Conservation (phyloP, 2,888 invertebrate species). For the Stenoptilia bipunctidactyla region DNA sequence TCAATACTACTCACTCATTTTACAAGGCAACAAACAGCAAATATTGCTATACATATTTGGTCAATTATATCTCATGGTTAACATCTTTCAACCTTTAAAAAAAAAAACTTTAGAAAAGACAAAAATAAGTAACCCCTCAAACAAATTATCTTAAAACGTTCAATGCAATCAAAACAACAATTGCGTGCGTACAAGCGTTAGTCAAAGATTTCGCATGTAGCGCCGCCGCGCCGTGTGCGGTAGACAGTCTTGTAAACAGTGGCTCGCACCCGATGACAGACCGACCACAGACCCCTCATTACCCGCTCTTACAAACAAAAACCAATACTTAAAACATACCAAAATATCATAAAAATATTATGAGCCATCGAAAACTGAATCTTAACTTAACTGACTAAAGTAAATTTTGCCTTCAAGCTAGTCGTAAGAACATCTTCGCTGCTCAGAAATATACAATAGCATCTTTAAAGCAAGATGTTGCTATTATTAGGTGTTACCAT, state of each 20-base stretch:
- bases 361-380: constrained; percentile 21
- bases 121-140: no score
- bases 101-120: no score
- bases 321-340: constrained; percentile 32
- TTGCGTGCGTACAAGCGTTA: no score
- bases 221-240: background rate
- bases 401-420: constrained; percentile 12
- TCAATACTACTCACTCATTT: no score
- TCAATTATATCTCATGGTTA: no score
- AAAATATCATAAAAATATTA: constrained; percentile 45
- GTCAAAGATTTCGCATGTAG: no score
- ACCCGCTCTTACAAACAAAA: constrained; percentile 47
- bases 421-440: constrained; percentile 23
- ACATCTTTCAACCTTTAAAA: no score
- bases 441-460: constrained; percentile 45
- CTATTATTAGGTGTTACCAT: constrained; percentile 67
- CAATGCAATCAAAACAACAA: no score
- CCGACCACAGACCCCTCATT: constrained; percentile 51
- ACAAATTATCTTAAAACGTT: no score
- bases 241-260: constrained; percentile 33
- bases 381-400: constrained; percentile 17
- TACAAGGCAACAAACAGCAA: no score
- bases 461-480: constrained; percentile 54
- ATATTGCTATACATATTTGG: no score
- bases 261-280: constrained; percentile 48